Base-by-base conservation (phyloP, 2,888 invertebrate species). In the Branchellion lobata region DNA sequence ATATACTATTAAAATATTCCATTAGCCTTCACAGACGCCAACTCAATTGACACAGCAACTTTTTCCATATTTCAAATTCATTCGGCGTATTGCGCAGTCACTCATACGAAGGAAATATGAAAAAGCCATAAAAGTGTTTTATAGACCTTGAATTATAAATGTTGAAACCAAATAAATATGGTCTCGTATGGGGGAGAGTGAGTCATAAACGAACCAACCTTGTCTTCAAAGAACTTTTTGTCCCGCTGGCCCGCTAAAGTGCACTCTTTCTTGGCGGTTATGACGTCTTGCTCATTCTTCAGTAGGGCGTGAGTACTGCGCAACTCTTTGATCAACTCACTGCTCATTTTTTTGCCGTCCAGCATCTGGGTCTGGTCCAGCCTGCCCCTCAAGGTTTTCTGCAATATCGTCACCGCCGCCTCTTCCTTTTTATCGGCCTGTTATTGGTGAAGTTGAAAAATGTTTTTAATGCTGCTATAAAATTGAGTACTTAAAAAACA, bases 321-420 rank as follows among this genome's bases (percentile, higher is more conserved):
- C 84, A 93, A 85, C 88, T 93, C 93, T 78, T 91, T 90, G 0
- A 93, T 93, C 80, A 93, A 86, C 84, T 92, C 92, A 29, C 90
- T 90, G 31, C 92, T 91, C 78, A 91, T 90, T 80, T 91, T 90
- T 80, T 92, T 90, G 0, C 92, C 92, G 86, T 92, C 91, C 85
- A 90, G 91, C 90, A 93, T 92, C 92, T 92, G 87, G 83, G 90
- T 91, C 87, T 93, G 93, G 24, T 92, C 90, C 5, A 92, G 92
- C 29, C 93, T 88, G 0, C 93, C 93, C 81, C 91, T 88, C 0
- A 93, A 88, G 3, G 92, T 87, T 85, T 90, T 91, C 85, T 93
- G 92, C 79, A 93, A 85, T 82, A 90, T 87, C 57, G 92, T 87
- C 36, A 91, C 88, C 1, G 91, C 89, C 86, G 92, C 88, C 83